These are phyloP conservation scores for Himalopsyche phryganea DNA, from an alignment of 1,140 invertebrate species.

Conservation along the genomic window DNA sequence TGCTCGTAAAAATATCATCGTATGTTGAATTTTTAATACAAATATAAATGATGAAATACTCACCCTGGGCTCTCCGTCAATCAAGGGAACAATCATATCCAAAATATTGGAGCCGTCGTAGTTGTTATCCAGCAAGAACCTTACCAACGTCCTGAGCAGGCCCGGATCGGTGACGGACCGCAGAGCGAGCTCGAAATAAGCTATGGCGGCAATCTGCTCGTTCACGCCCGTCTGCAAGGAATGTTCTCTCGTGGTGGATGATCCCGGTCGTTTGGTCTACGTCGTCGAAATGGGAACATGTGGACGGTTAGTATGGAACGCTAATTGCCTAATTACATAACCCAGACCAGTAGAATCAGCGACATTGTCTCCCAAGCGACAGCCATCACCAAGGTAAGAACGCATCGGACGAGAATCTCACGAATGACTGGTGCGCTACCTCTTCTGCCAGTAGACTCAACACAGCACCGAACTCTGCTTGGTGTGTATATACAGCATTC, in stretches of 20 bases:
- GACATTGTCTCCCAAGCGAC: too few relatives aligned
- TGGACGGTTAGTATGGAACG: slow-evolving; percentile 30
- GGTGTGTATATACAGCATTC: too few relatives aligned
- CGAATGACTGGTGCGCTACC: too few relatives aligned
- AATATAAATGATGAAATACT: slow-evolving; percentile 36
- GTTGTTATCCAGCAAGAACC: slow-evolving; percentile 80
- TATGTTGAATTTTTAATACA: too few relatives aligned
- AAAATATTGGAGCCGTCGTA: slow-evolving; percentile 78
- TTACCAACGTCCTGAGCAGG: slow-evolving; percentile 75
- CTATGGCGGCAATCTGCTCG: slow-evolving; percentile 86
- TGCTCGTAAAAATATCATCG: too few relatives aligned
- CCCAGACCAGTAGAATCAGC: too few relatives aligned
- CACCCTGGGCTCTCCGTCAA: slow-evolving; percentile 70
- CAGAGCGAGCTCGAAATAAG: slow-evolving; percentile 86
- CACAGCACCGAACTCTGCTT: too few relatives aligned
- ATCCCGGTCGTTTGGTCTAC: slow-evolving; percentile 36
- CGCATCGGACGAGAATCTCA: too few relatives aligned
- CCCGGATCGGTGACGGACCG: slow-evolving; percentile 83
- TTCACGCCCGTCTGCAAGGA: slow-evolving; percentile 71
- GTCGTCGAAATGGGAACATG: slow-evolving; percentile 24
- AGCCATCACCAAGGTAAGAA: too few relatives aligned
- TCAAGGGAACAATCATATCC: slow-evolving; percentile 72
- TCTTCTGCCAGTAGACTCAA: too few relatives aligned
- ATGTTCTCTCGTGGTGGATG: slow-evolving; percentile 46
- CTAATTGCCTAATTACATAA: slow-evolving; percentile 3